Evolutionary conservation across 1,140 invertebrate genomes (phyloP).

Genomic region (Ceratitis capitata): DNA sequence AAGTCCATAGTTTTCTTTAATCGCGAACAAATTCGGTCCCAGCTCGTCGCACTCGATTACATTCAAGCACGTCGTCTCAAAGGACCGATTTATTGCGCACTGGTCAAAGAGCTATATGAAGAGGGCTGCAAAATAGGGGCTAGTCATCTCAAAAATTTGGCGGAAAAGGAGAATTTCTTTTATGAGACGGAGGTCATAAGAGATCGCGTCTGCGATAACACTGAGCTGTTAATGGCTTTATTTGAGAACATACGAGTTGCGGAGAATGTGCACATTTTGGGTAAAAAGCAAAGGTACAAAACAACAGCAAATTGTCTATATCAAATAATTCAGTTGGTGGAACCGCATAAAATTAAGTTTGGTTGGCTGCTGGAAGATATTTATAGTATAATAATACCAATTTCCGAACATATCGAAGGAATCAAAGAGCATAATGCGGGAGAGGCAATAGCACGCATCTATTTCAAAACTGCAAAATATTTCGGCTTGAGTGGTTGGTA

Average conservation of each 20-base stretch:
- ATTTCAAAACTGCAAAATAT: conserved; percentile 50
- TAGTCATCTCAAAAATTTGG: background rate
- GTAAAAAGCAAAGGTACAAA: conserved; percentile 48
- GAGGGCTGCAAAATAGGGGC: conserved; percentile 6
- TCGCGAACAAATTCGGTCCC: conserved; percentile 46
- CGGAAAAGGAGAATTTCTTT: conserved; percentile 46
- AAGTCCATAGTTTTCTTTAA: conserved; percentile 48
- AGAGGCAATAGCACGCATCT: conserved; percentile 55
- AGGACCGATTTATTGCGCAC: conserved; percentile 24
- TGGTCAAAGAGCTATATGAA: conserved; percentile 2
- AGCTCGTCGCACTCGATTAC: background rate
- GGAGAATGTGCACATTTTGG: conserved; percentile 47
- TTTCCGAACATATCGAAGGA: conserved; percentile 50
- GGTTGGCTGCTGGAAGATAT: conserved; percentile 50
- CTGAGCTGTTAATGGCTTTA: conserved; percentile 47
- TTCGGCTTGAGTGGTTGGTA: conserved; percentile 42
- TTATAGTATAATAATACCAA: conserved; percentile 51
- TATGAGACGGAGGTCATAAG: conserved; percentile 52
- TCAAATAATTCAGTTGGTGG: conserved; percentile 49
- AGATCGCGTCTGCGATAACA: conserved; percentile 48
- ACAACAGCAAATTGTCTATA: conserved; percentile 44
- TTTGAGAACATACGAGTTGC: conserved; percentile 50
- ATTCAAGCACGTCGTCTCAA: conserved; percentile 1
- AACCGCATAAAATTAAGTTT: conserved; percentile 51
- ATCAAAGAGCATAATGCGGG: conserved; percentile 48